Evolutionary conservation across 2,113 vertebrate species (phyloP).

Genomic region (Ageneiosus marmoratus): DNA sequence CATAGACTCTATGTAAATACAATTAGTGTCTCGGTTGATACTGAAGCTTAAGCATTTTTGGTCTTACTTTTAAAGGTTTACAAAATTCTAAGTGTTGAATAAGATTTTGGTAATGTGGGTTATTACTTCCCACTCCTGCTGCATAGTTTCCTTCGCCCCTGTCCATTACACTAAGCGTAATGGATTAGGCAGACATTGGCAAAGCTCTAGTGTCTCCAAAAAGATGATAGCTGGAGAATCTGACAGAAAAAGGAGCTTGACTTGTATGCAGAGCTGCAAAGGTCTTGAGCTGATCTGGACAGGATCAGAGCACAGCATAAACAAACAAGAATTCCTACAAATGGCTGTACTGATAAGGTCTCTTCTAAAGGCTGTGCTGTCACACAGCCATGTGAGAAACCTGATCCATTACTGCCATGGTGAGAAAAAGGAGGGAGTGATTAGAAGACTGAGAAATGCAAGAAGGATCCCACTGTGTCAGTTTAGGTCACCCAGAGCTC

Average conservation of each 20-base stretch:
- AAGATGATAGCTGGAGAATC: slow-evolving; percentile 40
- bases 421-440: not conserved
- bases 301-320: slow-evolving; percentile 37
- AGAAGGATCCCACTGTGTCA: slow-evolving; percentile 37
- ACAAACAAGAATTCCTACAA: slow-evolving; percentile 42
- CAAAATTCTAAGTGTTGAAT: slow-evolving; percentile 9
- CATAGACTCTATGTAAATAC: slow-evolving; percentile 5
- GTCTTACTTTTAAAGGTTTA: not conserved
- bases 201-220: slow-evolving; percentile 38
- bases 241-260: slow-evolving; percentile 38
- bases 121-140: slow-evolving; percentile 26
- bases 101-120: slow-evolving; percentile 31
- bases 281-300: slow-evolving; percentile 30
- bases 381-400: slow-evolving; percentile 24
- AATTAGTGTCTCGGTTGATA: not conserved
- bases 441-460: slow-evolving; percentile 1
- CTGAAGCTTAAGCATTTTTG: not conserved
- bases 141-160: slow-evolving; percentile 37
- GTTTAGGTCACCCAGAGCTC: slow-evolving; percentile 29
- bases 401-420: slow-evolving; percentile 29
- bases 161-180: slow-evolving; percentile 30
- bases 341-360: slow-evolving; percentile 39
- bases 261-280: slow-evolving; percentile 11
- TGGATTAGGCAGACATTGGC: slow-evolving; percentile 42
- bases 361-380: slow-evolving; percentile 24